Conservation (phyloP, 1,140 invertebrate genomes). For the Venturia canescens region DNA sequence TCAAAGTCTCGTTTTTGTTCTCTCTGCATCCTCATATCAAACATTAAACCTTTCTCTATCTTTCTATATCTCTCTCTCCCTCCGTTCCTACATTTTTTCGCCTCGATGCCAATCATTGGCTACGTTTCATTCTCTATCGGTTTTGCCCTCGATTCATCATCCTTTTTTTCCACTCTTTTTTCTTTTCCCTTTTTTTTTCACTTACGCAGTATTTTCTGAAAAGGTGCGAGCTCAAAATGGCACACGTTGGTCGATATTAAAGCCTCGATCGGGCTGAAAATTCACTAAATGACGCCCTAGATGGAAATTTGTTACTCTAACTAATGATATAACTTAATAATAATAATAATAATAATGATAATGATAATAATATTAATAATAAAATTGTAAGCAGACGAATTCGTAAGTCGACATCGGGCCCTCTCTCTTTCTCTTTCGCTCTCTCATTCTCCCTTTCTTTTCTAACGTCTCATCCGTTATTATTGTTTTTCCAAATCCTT, state of each 20-base stretch:
- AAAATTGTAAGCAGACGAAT: conserved; percentile 10
- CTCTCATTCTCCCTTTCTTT: not conserved
- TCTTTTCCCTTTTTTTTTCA: not conserved
- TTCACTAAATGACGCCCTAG: conserved; percentile 62
- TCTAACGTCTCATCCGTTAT: no score
- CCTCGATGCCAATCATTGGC: not conserved
- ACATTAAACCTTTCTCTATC: not conserved
- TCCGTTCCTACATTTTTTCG: not conserved
- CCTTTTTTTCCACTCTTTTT: not conserved
- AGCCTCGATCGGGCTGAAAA: conserved; percentile 65
- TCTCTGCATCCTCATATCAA: conserved; percentile 1
- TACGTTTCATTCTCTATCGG: not conserved
- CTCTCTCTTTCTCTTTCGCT: conserved; percentile 13
- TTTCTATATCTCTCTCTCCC: not conserved
- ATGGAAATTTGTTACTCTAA: conserved; percentile 70
- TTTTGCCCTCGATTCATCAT: not conserved
- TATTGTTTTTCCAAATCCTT: conserved; percentile 1
- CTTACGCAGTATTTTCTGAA: conserved; percentile 27
- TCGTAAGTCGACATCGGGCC: not conserved
- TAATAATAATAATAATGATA: conserved; percentile 47
- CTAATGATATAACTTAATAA: conserved; percentile 54
- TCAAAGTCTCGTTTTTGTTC: conserved; percentile 5
- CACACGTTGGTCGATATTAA: conserved; percentile 65
- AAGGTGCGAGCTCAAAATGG: conserved; percentile 54
- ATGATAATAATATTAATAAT: not conserved